Percentiles rank a stretch among this genome's conserved stretches.
phyloP scores from a whole-genome alignment of 2,113 vertebrate species.

The Neopipo cinnamomea region DNA sequence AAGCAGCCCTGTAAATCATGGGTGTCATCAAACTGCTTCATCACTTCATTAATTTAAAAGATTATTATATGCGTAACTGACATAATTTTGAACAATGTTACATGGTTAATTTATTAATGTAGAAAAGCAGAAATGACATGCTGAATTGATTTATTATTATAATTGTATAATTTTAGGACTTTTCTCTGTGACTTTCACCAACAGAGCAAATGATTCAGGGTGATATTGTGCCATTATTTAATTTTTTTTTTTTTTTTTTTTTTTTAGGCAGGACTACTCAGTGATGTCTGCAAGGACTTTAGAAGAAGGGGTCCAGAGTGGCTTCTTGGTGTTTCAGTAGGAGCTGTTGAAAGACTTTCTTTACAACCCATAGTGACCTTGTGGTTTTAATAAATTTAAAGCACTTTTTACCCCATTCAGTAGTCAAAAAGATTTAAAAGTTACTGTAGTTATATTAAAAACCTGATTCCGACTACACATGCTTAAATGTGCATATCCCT shows the following conservation, averaged over 20 bases:
- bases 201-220: slow-evolving; percentile 67
- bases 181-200: slow-evolving; percentile 77
- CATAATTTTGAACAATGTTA: slow-evolving; percentile 93
- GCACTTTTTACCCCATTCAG: not conserved
- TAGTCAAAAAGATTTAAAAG: not conserved
- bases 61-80: slow-evolving; percentile 89
- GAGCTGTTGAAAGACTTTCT: slow-evolving; percentile 38
- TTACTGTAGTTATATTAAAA: not conserved
- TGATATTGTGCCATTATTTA: slow-evolving; percentile 32
- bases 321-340: not conserved
- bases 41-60: slow-evolving; percentile 96
- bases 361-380: slow-evolving; percentile 21
- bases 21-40: slow-evolving; percentile 84
- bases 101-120: slow-evolving; percentile 89
- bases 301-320: not conserved
- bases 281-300: not conserved
- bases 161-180: slow-evolving; percentile 83
- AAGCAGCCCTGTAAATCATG: slow-evolving; percentile 88
- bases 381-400: slow-evolving; percentile 47
- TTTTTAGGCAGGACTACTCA: not conserved
- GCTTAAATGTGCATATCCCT: not conserved
- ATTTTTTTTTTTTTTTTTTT: not conserved
- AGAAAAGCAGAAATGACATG: slow-evolving; percentile 82
- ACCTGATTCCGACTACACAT: not conserved
- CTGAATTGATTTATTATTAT: slow-evolving; percentile 82